These are phyloP conservation scores for Ichneumon xanthorius DNA, from an alignment of 2,888 invertebrate genomes.

Conservation along the genomic window DNA sequence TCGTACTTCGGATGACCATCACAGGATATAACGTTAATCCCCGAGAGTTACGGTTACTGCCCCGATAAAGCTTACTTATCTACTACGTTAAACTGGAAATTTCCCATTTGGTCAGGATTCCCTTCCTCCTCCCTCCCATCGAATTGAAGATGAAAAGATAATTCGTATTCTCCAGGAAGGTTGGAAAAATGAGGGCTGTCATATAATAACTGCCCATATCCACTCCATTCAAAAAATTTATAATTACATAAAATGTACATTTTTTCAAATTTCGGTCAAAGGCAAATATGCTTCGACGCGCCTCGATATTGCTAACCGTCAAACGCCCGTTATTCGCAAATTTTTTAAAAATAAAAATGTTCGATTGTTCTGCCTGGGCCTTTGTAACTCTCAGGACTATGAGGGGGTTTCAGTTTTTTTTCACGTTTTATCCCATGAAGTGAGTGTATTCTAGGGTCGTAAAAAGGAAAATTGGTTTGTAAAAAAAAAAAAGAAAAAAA, in stretches of 20 bases:
- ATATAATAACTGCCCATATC: background rate
- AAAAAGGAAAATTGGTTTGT: no score
- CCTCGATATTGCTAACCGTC: background rate
- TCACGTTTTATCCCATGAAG: background rate
- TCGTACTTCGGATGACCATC: constrained; percentile 56
- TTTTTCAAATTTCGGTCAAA: background rate
- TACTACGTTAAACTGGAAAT: constrained; percentile 67
- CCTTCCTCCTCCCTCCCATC: constrained; percentile 38
- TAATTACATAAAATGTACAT: no score
- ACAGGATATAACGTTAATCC: constrained; percentile 63
- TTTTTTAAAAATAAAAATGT: background rate
- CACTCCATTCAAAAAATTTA: background rate
- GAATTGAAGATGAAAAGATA: background rate
- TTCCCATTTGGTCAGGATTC: constrained; percentile 51
- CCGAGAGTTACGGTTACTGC: constrained; percentile 64
- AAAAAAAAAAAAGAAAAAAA: constrained; percentile 1
- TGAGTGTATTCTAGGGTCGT: background rate
- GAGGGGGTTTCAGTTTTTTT: background rate
- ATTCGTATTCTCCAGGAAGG: background rate
- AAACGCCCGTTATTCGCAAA: background rate
- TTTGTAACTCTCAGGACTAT: background rate
- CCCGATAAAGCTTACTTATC: constrained; percentile 68
- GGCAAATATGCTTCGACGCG: background rate
- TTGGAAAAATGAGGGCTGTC: background rate
- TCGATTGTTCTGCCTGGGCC: background rate